A percentile compares a stretch with the other conserved stretches of the same genome.
phyloP scores from a whole-genome alignment of 2,113 vertebrate species.

The Marmota flaviventris region DNA sequence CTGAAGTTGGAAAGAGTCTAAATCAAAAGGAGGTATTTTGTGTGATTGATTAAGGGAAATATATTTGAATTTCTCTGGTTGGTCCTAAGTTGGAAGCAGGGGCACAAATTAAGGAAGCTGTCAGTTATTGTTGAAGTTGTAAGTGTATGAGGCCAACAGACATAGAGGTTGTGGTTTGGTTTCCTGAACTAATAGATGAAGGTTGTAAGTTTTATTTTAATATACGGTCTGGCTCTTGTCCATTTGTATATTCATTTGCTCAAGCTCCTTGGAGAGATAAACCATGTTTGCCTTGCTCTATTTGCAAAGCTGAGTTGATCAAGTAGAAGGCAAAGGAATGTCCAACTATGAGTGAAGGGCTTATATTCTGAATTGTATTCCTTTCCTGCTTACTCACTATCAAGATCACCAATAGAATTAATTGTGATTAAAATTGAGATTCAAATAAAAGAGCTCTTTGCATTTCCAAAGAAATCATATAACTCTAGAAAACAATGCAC shows the following conservation, averaged over 20 bases:
- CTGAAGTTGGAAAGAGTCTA: not conserved
- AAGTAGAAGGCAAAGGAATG: not conserved
- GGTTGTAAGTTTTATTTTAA: not conserved
- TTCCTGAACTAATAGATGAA: not conserved
- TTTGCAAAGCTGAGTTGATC: not conserved
- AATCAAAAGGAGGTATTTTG: not conserved
- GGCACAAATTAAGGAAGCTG: not conserved
- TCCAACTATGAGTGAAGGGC: not conserved
- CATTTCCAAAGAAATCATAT: slow-evolving; percentile 7
- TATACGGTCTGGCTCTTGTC: not conserved
- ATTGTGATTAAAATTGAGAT: not conserved
- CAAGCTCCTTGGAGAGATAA: not conserved
- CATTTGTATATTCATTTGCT: not conserved
- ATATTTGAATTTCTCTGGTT: slow-evolving; percentile 9
- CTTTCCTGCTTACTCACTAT: not conserved
- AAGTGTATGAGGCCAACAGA: not conserved
- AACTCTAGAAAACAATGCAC: not conserved
- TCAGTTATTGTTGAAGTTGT: not conserved
- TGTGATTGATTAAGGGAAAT: not conserved
- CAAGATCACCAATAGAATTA: not conserved
- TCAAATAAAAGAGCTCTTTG: not conserved
- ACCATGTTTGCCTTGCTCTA: not conserved
- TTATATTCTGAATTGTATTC: not conserved
- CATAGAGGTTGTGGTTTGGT: not conserved
- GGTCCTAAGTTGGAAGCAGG: not conserved